These are phyloP conservation scores for Lypha dubia DNA, from an alignment of 2,888 invertebrate genomes.

Conservation along the genomic window DNA sequence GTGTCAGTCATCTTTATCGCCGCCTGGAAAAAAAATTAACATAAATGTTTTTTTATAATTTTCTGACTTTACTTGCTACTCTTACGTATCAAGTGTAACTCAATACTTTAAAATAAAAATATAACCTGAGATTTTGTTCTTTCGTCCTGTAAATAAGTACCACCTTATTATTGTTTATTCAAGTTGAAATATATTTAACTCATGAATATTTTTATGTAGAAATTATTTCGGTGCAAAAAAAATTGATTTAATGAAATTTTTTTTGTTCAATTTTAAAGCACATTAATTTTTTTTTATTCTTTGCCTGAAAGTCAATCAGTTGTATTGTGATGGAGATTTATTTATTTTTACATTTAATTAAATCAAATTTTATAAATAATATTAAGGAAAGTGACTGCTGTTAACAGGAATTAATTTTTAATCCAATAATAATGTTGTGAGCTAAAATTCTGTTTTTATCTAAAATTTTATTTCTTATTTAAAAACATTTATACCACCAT, in stretches of 20 bases:
- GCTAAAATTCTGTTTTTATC: neutral
- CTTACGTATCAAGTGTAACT: no score
- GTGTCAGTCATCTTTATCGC: constrained; percentile 12
- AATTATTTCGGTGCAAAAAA: neutral
- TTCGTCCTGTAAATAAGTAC: neutral
- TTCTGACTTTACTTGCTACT: constrained; percentile 9
- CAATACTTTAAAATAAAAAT: neutral
- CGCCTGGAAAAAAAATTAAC: constrained; percentile 15
- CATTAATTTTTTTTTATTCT: neutral
- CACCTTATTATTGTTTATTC: neutral
- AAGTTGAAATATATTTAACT: neutral
- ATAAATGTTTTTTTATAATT: constrained; percentile 3
- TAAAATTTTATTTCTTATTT: neutral
- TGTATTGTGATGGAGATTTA: neutral
- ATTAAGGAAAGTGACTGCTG: neutral
- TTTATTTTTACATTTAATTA: constrained; percentile 25
- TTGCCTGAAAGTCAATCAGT: constrained; percentile 13
- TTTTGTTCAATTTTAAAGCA: neutral
- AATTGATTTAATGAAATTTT: neutral
- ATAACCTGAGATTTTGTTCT: neutral
- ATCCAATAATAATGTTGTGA: neutral
- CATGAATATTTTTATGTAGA: neutral
- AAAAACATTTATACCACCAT: no score
- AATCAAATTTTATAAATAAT: constrained; percentile 7
- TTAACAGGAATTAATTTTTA: constrained; percentile 7